A percentile compares a stretch with the other conserved stretches of the same genome.
Conservation (phyloP, 2,888 invertebrate genomes). For the Oeneis ivallda region DNA sequence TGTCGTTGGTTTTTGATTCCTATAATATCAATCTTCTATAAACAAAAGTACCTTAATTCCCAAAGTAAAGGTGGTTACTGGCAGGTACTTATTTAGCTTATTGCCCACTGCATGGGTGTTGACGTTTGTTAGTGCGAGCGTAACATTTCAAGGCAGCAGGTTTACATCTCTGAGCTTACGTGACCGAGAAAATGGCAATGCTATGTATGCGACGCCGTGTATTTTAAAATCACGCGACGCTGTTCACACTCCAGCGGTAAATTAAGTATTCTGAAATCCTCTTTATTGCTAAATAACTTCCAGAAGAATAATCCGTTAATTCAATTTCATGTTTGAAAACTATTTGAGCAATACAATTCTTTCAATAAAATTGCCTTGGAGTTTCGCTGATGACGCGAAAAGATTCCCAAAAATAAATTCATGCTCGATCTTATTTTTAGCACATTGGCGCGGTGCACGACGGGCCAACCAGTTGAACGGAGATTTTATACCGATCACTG, state of each 20-base stretch:
- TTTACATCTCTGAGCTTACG: no score
- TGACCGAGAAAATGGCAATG: no score
- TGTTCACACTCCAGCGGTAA: neutral
- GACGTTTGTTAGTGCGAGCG: no score
- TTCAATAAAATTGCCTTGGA: conserved; percentile 43
- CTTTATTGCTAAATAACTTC: neutral
- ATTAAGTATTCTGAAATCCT: neutral
- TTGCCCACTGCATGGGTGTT: no score
- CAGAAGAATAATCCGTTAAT: neutral
- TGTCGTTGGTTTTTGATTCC: no score
- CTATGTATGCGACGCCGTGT: no score
- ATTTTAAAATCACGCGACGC: no score
- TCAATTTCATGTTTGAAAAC: neutral
- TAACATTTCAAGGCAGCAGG: no score
- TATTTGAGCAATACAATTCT: conserved; percentile 34
- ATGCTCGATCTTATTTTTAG: conserved; percentile 81
- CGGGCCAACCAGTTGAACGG: conserved; percentile 73
- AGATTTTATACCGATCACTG: conserved; percentile 74
- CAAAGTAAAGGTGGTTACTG: no score
- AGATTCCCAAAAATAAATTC: conserved; percentile 77
- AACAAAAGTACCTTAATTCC: no score
- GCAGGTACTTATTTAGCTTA: no score
- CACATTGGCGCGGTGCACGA: conserved; percentile 70
- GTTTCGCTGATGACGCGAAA: conserved; percentile 73
- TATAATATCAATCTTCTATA: no score